Base-by-base conservation (phyloP, 2,113 vertebrate genomes). In the Peromyscus maniculatus region DNA sequence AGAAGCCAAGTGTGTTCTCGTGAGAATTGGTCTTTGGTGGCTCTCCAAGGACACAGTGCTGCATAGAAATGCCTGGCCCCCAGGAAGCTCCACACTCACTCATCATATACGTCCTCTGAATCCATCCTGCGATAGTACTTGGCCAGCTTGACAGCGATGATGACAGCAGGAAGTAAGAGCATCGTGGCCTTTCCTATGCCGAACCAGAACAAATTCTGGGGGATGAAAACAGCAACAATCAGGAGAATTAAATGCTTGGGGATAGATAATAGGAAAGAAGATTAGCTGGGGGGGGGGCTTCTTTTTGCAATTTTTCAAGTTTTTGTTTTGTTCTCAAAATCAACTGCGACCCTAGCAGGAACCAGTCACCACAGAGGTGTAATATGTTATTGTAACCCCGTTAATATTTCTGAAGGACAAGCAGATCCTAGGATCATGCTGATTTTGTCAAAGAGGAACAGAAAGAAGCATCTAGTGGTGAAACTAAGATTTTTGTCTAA, bases 51-150 rank as follows among this genome's bases (percentile, higher is more conserved):
- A 64, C 55, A 64, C 55, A 64, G 93, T 9, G 11, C 57, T 28
- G 13, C 46, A 39, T 10, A 91, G 17, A 1, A 57, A 36, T 52
- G 19, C 2, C 62, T 33, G 31, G 22, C 4, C 91, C 64, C 66
- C 4, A 1, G 83, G 89, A 91, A 3, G 59, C 52, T 3, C 49
- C 3, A 17, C 96, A 99, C 99, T 99, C 98, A 99, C 99, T 99
- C 99, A 19, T 99, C 99, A 59, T 99, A 99, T 36, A 99, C 99
- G 16, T 99, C 99, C 98, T 99, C 99, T 0, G 99, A 99, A 79
- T 99, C 99, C 99, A 99, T 99, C 89, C 99, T 98, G 66, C 99
- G 99, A 93, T 99, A 99, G 98, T 99, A 99, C 98, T 99, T 99
- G 97, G 99, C 99, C 91, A 99, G 98, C 97, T 99, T 99, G 13